phyloP scores from a whole-genome alignment of 1,140 invertebrate genomes.

The Venustaconcha ellipsiformis region DNA sequence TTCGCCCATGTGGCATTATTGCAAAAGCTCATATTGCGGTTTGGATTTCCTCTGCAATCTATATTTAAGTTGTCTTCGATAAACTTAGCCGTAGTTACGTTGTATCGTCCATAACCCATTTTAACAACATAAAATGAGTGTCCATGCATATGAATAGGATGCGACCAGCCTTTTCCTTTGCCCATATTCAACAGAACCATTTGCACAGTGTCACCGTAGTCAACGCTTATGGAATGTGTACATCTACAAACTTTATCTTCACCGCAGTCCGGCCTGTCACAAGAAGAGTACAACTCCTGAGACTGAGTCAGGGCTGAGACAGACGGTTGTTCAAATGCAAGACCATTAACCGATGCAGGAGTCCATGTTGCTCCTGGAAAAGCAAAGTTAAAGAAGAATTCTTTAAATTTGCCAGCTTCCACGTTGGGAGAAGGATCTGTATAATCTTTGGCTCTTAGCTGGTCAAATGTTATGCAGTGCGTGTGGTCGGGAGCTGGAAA shows the following conservation, averaged over 20 bases:
- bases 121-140: conserved; percentile 79
- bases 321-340: conserved; percentile 17
- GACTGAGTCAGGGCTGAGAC: conserved; percentile 38
- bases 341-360: conserved; percentile 23
- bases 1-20: conserved; percentile 38
- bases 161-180: conserved; percentile 72
- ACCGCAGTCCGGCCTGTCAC: conserved; percentile 19
- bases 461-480: conserved; percentile 25
- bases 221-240: conserved; percentile 7
- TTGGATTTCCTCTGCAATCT: conserved; percentile 6
- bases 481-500: conserved; percentile 13
- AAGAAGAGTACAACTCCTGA: conserved; percentile 7
- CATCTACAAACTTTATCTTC: conserved; percentile 24
- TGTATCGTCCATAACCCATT: conserved; percentile 60
- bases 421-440: conserved; percentile 5
- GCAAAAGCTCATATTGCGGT: conserved; percentile 16
- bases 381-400: conserved; percentile 43
- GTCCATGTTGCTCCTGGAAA: conserved; percentile 1
- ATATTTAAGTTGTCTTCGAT: conserved; percentile 33
- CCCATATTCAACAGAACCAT: conserved; percentile 65
- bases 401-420: conserved; percentile 18
- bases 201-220: conserved; percentile 24
- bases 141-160: conserved; percentile 82
- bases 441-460: conserved; percentile 2
- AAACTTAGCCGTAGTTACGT: conserved; percentile 53